Evolutionary conservation across 2,888 invertebrate species (phyloP).

Genomic region (Myathropa florea): DNA sequence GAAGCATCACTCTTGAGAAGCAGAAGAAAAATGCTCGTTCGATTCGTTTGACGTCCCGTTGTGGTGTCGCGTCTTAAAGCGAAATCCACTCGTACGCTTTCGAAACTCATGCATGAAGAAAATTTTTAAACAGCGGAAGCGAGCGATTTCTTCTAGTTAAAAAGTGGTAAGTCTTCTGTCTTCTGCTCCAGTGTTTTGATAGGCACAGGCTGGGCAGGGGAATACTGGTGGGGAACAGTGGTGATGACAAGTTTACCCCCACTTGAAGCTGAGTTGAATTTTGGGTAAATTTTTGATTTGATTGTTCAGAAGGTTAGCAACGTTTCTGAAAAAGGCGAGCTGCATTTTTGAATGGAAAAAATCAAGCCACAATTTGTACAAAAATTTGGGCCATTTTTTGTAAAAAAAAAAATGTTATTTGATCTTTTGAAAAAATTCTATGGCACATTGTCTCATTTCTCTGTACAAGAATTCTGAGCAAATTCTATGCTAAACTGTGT

Average conservation of each 20-base stretch:
- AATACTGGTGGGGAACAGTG: constrained; percentile 4
- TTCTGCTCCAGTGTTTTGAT: constrained; percentile 13
- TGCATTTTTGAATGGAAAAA: too few relatives aligned
- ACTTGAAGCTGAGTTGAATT: too few relatives aligned
- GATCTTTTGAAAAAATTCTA: too few relatives aligned
- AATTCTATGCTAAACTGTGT: too few relatives aligned
- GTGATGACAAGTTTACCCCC: neutral
- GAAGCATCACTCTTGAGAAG: constrained; percentile 59
- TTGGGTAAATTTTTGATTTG: too few relatives aligned
- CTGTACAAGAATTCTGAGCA: too few relatives aligned
- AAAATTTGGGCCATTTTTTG: too few relatives aligned
- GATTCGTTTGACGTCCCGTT: constrained; percentile 14
- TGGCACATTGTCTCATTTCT: too few relatives aligned
- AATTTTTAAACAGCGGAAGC: constrained; percentile 61
- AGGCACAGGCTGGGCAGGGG: neutral
- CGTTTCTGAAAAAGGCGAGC: too few relatives aligned
- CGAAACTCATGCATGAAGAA: constrained; percentile 41
- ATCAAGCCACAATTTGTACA: too few relatives aligned
- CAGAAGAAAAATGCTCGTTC: neutral
- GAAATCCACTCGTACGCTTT: constrained; percentile 33
- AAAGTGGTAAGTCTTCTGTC: constrained; percentile 38
- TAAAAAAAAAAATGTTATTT: too few relatives aligned
- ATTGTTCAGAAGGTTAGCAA: too few relatives aligned
- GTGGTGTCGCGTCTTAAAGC: constrained; percentile 34
- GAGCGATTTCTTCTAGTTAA: constrained; percentile 64